Percentiles rank a stretch among this genome's conserved stretches.
These are phyloP conservation scores for Tapirus indicus DNA, from an alignment of 2,797 vertebrate genomes.

Conservation along the genomic window DNA sequence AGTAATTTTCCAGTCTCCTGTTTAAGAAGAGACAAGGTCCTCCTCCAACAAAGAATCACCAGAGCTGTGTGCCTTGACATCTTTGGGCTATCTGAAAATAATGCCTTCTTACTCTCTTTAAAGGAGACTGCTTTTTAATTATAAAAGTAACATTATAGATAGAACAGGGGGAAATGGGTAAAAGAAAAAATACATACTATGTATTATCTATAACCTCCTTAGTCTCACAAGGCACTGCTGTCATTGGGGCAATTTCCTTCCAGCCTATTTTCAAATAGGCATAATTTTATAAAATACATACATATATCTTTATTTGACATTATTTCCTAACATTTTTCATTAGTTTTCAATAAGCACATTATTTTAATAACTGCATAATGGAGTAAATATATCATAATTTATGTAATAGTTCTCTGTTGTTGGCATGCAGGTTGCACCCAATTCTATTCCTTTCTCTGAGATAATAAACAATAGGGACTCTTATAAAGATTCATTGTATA, in stretches of 20 bases:
- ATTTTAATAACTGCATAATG: constrained; percentile 46
- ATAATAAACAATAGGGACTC: not conserved
- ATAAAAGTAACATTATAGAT: not conserved
- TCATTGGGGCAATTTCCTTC: not conserved
- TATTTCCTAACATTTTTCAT: constrained; percentile 53
- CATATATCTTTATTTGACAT: constrained; percentile 46
- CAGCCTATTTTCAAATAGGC: not conserved
- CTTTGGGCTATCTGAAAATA: not conserved
- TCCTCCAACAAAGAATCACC: not conserved
- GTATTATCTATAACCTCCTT: not conserved
- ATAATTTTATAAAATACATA: constrained; percentile 32
- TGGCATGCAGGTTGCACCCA: not conserved
- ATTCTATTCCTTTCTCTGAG: not conserved
- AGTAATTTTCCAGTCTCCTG: not conserved
- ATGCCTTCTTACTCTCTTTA: not conserved
- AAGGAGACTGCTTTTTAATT: not conserved
- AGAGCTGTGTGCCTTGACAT: not conserved
- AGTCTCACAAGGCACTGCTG: not conserved
- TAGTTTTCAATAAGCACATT: constrained; percentile 66
- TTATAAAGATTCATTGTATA: not conserved
- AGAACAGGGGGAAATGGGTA: not conserved
- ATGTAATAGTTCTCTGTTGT: not conserved
- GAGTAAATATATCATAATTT: not conserved
- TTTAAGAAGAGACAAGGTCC: not conserved
- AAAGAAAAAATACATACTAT: not conserved